Percentiles rank a stretch among this genome's conserved stretches.
Conservation (phyloP, 2,888 invertebrate species). For the Andrena chrysosceles region DNA sequence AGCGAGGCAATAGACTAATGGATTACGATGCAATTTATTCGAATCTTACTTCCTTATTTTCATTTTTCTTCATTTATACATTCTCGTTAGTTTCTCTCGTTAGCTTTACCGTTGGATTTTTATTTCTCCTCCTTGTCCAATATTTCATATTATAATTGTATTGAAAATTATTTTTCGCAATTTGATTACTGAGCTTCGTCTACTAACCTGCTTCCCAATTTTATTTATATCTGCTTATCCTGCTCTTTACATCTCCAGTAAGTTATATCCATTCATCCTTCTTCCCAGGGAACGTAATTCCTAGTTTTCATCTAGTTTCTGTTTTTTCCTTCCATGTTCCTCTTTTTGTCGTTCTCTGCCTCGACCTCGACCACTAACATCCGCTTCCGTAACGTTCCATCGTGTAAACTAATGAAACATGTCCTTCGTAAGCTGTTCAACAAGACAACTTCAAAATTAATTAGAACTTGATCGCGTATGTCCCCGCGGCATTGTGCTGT, state of each 20-base stretch:
- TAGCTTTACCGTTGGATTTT: background rate
- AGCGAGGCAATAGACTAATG: conserved; percentile 11
- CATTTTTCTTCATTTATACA: conserved; percentile 18
- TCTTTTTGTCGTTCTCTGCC: background rate
- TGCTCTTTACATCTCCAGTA: background rate
- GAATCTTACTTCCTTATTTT: background rate
- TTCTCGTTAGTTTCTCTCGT: background rate
- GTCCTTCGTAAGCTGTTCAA: background rate
- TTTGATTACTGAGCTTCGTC: background rate
- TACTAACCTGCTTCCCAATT: background rate
- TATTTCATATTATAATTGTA: background rate
- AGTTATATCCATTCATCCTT: background rate
- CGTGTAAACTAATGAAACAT: background rate
- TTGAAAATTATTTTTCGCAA: background rate
- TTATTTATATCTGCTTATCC: background rate
- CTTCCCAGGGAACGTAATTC: background rate
- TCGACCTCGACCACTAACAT: background rate
- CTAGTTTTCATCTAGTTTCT: background rate
- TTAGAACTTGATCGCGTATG: background rate
- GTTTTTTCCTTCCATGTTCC: background rate
- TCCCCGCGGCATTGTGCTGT: background rate
- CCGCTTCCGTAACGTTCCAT: background rate
- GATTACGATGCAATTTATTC: conserved; percentile 30
- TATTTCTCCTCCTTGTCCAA: background rate
- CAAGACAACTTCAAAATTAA: conserved; percentile 10